Evolutionary conservation across 2,797 vertebrate genomes (phyloP), one percentile per base, ranked within the genome.

Genomic region (Typhlichthys subterraneus): DNA sequence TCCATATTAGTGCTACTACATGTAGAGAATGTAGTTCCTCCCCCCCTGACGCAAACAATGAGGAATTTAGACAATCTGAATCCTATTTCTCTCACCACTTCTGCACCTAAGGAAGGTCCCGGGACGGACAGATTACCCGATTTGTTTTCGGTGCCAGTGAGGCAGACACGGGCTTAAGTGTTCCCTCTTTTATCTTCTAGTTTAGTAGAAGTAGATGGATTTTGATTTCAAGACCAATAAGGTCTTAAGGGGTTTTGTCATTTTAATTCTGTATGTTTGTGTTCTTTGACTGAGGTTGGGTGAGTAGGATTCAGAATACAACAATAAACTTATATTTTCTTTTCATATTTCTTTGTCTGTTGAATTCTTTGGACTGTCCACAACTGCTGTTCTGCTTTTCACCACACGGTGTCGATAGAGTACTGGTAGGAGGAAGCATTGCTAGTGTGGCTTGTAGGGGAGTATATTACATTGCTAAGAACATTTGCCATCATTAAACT

Each of bases 281-380:
- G 62, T 75, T 90, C 86, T 90, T 80, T 82, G 79, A 80, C 71
- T 83, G 74, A 87, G 79, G 73, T 82, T 76, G 79, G 79, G 84
- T 85, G 85, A 89, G 85, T 85, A 87, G 85, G 86, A 88, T 90
- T 92, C 83, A 85, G 85, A 90, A 86, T 86, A 87, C 89, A 91
- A 23, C 86, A 94, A 93, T 93, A 93, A 93, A 92, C 79, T 81
- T 91, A 83, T 88, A 88, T 91, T 92, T 93, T 91, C 84, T 90
- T 93, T 88, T 91, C 81, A 75, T 83, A 87, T 62, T 55, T 4
- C 38, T 55, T 68, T 70, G 63, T 59, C 14, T 12, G 8, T 53
- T 4, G 2, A 55, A 57, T 56, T 4, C 4, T 17, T 53, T 17
- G 3, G 1, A 11, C 6, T 0, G 1, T 45, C 1, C 13, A 12